Percentiles rank a stretch among this genome's conserved stretches.
These are phyloP conservation scores for Melanerpes formicivorus DNA, from an alignment of 2,113 vertebrate species.

Conservation along the genomic window DNA sequence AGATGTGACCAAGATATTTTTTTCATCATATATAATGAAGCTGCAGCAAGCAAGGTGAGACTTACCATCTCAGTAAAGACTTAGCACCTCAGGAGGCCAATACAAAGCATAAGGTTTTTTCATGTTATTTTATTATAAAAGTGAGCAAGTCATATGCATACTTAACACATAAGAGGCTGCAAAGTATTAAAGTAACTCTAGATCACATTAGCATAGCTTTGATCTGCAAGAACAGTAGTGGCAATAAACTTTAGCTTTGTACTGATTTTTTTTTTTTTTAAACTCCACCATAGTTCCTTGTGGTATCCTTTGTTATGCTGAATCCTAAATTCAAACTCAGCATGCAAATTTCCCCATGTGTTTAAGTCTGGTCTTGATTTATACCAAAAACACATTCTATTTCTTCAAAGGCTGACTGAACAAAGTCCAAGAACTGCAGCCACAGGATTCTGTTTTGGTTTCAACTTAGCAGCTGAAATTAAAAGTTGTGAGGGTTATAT, in stretches of 20 bases:
- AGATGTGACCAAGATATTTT: neutral
- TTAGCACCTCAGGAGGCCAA: neutral
- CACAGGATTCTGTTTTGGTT: neutral
- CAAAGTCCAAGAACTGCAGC: neutral
- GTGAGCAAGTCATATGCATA: neutral
- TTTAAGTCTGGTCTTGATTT: slow-evolving; percentile 16
- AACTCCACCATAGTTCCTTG: neutral
- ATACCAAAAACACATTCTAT: neutral
- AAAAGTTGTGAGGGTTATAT: neutral
- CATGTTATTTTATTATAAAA: slow-evolving; percentile 8
- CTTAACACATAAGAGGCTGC: neutral
- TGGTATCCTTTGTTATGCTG: neutral
- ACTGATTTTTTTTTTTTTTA: neutral
- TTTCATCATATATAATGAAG: slow-evolving; percentile 17
- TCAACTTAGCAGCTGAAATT: neutral
- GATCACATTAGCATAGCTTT: slow-evolving; percentile 46
- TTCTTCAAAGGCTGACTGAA: slow-evolving; percentile 31
- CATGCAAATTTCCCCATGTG: neutral
- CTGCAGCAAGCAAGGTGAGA: neutral
- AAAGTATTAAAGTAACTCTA: slow-evolving; percentile 50
- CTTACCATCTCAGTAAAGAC: neutral
- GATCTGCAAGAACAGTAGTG: slow-evolving; percentile 25
- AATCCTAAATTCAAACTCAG: slow-evolving; percentile 26
- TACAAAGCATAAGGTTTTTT: slow-evolving; percentile 18
- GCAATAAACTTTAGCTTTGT: neutral